Evolutionary conservation across 2,888 invertebrate species (phyloP).

Genomic region (Cheilosia scutellata): DNA sequence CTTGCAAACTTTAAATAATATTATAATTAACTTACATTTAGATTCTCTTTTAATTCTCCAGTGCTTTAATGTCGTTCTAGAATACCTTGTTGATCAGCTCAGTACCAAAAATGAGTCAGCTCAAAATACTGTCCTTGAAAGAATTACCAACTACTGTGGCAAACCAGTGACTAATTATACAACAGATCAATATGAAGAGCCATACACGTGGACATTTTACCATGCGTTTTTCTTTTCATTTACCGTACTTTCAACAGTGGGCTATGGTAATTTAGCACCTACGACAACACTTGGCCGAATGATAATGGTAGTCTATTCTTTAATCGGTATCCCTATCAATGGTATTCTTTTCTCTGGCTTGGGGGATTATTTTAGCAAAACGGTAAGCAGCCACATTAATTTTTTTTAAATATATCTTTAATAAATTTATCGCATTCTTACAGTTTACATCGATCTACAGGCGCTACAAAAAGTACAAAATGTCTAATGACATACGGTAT

Average conservation of each 20-base stretch:
- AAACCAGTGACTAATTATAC: constrained; percentile 89
- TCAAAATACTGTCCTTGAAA: constrained; percentile 83
- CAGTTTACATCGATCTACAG: constrained; percentile 91
- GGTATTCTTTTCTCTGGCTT: constrained; percentile 90
- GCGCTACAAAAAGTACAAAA: constrained; percentile 90
- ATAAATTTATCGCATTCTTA: constrained; percentile 78
- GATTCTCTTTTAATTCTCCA: too few species aligned
- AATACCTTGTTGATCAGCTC: constrained; percentile 81
- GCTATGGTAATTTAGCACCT: constrained; percentile 95
- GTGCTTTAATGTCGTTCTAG: constrained; percentile 76
- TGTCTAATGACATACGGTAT: constrained; percentile 86
- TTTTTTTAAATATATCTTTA: background rate
- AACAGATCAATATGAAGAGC: constrained; percentile 86
- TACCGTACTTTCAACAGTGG: constrained; percentile 96
- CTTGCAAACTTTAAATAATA: too few species aligned
- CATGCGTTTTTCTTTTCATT: constrained; percentile 96
- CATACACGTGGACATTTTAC: constrained; percentile 93
- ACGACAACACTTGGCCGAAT: constrained; percentile 91
- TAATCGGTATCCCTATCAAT: constrained; percentile 88
- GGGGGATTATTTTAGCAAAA: constrained; percentile 93
- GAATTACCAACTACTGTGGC: constrained; percentile 90
- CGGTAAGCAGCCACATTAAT: constrained; percentile 85
- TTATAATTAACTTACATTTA: too few species aligned
- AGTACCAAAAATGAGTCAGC: constrained; percentile 79
- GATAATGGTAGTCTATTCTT: constrained; percentile 94